phyloP scores from a whole-genome alignment of 2,888 invertebrate genomes.

The Andrena marginata region DNA sequence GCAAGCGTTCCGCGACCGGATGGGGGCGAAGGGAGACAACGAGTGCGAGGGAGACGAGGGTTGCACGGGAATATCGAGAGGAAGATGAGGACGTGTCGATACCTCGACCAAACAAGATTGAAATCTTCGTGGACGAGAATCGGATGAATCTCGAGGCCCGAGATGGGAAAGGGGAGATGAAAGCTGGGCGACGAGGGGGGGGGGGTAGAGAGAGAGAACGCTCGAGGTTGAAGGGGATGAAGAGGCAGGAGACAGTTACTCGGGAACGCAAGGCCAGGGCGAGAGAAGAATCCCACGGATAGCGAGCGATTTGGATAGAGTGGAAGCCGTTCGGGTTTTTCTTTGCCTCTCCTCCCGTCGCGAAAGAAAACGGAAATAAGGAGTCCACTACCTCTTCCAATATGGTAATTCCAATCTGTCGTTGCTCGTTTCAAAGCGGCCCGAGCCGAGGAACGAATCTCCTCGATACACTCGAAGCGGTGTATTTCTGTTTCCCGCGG shows the following conservation, averaged over 20 bases:
- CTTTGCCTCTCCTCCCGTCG: conserved; percentile 10
- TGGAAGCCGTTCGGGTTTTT: conserved; percentile 42
- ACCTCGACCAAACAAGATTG: conserved; percentile 79
- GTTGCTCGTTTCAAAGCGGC: conserved; percentile 66
- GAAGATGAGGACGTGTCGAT: conserved; percentile 74
- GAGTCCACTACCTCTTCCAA: conserved; percentile 75
- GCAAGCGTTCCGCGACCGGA: conserved; percentile 52
- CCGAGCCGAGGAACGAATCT: conserved; percentile 45
- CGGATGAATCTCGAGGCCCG: conserved; percentile 72
- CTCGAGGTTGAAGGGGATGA: conserved; percentile 18
- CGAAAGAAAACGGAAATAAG: conserved; percentile 77
- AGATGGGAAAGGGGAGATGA: conserved; percentile 75
- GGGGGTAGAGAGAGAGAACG: neutral
- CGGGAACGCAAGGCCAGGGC: conserved; percentile 17
- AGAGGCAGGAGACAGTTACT: conserved; percentile 44
- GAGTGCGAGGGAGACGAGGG: conserved; percentile 15
- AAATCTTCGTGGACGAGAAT: conserved; percentile 78
- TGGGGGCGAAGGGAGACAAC: conserved; percentile 19
- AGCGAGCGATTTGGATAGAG: conserved; percentile 54
- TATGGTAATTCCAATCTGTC: conserved; percentile 83
- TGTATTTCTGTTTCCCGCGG: conserved; percentile 11
- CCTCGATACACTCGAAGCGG: conserved; percentile 5
- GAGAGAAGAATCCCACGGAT: conserved; percentile 47
- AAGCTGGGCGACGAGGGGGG: conserved; percentile 45
- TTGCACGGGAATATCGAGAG: conserved; percentile 66